Base-by-base conservation (phyloP, 1,140 invertebrate genomes). In the Drosophila mayri region DNA sequence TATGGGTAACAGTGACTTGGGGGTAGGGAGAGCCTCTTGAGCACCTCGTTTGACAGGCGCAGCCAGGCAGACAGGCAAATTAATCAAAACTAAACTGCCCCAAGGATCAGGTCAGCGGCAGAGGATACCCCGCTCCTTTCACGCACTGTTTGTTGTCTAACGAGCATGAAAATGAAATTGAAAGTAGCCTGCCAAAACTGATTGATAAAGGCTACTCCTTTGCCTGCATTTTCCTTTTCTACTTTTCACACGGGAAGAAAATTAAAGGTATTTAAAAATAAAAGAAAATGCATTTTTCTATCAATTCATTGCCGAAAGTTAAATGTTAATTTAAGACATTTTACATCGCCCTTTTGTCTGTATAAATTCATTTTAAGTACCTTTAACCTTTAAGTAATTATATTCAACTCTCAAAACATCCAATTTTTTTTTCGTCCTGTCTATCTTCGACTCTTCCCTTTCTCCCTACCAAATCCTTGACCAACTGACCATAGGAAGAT, bases 101-200 rank as follows among this genome's bases (percentile, higher is more conserved):
- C 70, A 81, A 84, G 85, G 84, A 88, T 88, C 84, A 75, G 66
- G 35, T 46, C 49, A 60, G 20, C 6, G 7, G 4, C 8, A 20
- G 43, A 41, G 59, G 44, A 40, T 25, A 41, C 14, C 18, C 18
- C 41, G 3, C 18, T 44, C 73, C 62, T 59, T 83, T 84, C 61
- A 79, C 78, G 85, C 70, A 68, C 85, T 79, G 81, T 90, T 90
- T 79, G 67, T 61, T 79, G 81, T 72, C 73, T 79, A 90, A 90
- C 81, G 86, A 90, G 86, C 85, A 73, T 90, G 74, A 90, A 88
- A 88, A 90, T 81, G 75, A 90, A 90, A 90, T 85, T 85, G 85
- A 90, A 90, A 90, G 70, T 76, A 70, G 59, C 72, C 68, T 60
- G 67, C 68, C 76, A 76, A 88, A 65, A 79, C 70, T 88, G 85